Conservation (phyloP, 1,140 invertebrate species). For the Capitella teleta region DNA sequence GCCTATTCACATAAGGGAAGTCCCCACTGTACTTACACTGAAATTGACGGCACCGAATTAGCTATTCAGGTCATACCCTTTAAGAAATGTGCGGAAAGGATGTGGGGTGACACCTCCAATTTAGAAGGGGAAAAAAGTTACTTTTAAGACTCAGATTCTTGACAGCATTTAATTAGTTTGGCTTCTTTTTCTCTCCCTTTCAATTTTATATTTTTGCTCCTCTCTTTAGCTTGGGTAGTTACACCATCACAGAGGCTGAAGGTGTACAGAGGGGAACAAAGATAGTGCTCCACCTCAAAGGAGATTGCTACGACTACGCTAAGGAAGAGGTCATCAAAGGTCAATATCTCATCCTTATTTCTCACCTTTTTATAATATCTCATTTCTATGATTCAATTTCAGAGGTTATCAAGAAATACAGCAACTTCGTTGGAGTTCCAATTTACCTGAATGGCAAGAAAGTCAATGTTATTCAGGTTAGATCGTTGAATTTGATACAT, state of each 20-base stretch:
- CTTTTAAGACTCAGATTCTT: too few relatives aligned
- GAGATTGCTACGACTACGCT: constrained; percentile 71
- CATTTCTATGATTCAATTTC: constrained; percentile 22
- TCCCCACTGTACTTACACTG: too few relatives aligned
- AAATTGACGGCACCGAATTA: too few relatives aligned
- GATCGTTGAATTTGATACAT: too few relatives aligned
- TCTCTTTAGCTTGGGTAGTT: constrained; percentile 74
- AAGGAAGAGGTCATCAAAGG: constrained; percentile 72
- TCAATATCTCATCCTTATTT: constrained; percentile 22
- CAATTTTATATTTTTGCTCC: too few relatives aligned
- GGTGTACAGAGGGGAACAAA: constrained; percentile 79
- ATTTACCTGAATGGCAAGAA: constrained; percentile 81
- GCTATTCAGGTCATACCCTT: too few relatives aligned
- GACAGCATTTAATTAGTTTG: too few relatives aligned
- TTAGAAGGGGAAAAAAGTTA: too few relatives aligned
- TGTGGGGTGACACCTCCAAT: too few relatives aligned
- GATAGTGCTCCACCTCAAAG: constrained; percentile 80
- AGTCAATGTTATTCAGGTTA: constrained; percentile 69
- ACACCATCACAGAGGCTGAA: constrained; percentile 75
- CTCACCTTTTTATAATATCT: not conserved
- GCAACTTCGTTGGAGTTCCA: constrained; percentile 88
- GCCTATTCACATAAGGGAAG: too few relatives aligned
- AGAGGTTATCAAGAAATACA: constrained; percentile 90
- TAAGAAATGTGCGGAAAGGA: too few relatives aligned
- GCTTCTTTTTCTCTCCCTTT: too few relatives aligned